phyloP scores from a whole-genome alignment of 2,888 invertebrate genomes.

The Dynastes maya region DNA sequence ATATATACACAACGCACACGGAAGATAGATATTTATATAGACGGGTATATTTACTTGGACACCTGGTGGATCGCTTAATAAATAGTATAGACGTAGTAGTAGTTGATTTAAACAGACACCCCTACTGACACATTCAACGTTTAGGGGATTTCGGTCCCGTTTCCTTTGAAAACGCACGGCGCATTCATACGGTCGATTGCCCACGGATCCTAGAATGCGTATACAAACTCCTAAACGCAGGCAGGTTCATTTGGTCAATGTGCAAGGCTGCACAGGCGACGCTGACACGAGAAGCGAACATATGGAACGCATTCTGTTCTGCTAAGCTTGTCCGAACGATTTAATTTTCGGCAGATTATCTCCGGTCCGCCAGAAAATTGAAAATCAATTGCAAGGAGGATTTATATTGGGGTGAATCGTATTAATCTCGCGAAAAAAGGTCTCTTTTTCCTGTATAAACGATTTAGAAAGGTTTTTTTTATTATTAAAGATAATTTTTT shows the following conservation, averaged over 20 bases:
- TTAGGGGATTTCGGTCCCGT: constrained; percentile 57
- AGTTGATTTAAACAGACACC: constrained; percentile 60
- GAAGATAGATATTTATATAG: constrained; percentile 21
- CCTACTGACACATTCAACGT: constrained; percentile 57
- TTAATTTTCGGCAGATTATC: constrained; percentile 55
- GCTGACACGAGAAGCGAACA: neutral
- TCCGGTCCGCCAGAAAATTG: constrained; percentile 54
- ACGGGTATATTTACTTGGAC: constrained; percentile 53
- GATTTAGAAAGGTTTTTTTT: neutral
- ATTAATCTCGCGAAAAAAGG: neutral
- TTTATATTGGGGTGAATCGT: constrained; percentile 8
- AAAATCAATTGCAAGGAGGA: constrained; percentile 18
- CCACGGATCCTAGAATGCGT: constrained; percentile 58
- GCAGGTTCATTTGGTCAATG: constrained; percentile 57
- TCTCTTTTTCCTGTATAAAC: neutral
- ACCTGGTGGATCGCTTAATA: constrained; percentile 60
- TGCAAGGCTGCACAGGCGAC: constrained; percentile 57
- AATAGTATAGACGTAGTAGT: constrained; percentile 48
- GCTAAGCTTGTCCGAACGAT: constrained; percentile 54
- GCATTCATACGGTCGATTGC: constrained; percentile 55
- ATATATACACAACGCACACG: neutral
- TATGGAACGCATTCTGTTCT: constrained; percentile 51
- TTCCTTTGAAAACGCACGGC: constrained; percentile 58
- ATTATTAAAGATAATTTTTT: too few relatives aligned
- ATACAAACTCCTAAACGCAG: constrained; percentile 57